Base-by-base conservation (phyloP, 2,113 vertebrate species). In the Bubalus kerabau region DNA sequence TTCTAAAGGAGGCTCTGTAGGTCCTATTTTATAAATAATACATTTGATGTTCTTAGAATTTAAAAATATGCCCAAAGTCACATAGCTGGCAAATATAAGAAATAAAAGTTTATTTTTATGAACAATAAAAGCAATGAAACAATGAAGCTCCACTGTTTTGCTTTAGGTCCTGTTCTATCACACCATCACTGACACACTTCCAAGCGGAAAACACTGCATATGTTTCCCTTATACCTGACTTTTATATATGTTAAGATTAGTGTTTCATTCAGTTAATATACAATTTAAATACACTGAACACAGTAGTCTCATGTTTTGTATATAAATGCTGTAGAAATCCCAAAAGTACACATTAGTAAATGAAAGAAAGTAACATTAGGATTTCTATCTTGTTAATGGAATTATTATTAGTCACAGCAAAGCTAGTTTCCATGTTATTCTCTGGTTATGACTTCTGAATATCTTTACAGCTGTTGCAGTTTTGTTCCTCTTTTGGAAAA, bases 351-450 rank as follows among this genome's bases (percentile, higher is more conserved):
- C 83, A 32, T 32, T 56, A 87, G 40, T 56, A 48, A 67, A 24
- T 82, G 46, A 90, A 90, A 4, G 46, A 81, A 43, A 93, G 14
- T 71, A 83, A 74, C 13, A 12, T 60, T 10, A 7, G n/a, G 14
- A 71, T 67, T 62, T 95, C 52, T 7, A 21, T 56, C 21, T 96
- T 67, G 54, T 76, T 93, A 93, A 57, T 74, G 40, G 28, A 85
- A 74, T 74, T 74, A 93, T 74, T 83, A 83, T 91, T 96, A 94
- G 46, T 12, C 16, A 94, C 17, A 19, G 56, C 87, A 95, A 97
- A 91, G 12, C 24, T 92, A 56, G 15, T 86, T 95, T 59, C 30
- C 48, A 71, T 91, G 24, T 17, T 78, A 0, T 12, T 24, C 19
- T 95, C 6, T 94, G 78, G 19, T 26, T 97, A 19, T 91, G 8